Percentiles rank a stretch among this genome's conserved stretches.
These are phyloP conservation scores for Tiliacea citrago DNA, from an alignment of 2,888 invertebrate species.

Conservation along the genomic window DNA sequence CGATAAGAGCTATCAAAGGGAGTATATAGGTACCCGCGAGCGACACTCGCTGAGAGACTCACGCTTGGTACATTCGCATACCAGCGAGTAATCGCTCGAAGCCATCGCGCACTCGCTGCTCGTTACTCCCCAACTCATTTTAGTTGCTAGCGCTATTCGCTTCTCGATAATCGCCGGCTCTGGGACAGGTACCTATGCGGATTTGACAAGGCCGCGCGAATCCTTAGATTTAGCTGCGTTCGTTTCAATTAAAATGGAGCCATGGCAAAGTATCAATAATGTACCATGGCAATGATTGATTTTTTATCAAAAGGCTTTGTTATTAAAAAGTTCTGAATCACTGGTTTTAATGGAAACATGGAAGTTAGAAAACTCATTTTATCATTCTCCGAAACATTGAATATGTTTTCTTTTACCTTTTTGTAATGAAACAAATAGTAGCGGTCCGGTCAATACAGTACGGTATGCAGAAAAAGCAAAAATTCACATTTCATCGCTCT, in stretches of 20 bases:
- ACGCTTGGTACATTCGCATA: too few species aligned
- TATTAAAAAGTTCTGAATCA: not conserved
- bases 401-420: not conserved
- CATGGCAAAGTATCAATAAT: not conserved
- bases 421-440: conserved; percentile 38
- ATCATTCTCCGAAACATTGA: not conserved
- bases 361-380: not conserved
- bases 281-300: not conserved
- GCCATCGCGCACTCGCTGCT: too few species aligned
- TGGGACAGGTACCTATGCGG: too few species aligned
- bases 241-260: not conserved
- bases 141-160: too few species aligned
- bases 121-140: too few species aligned
- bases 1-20: too few species aligned
- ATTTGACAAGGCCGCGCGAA: not conserved
- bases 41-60: too few species aligned
- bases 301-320: not conserved
- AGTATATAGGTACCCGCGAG: too few species aligned
- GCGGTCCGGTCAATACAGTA: conserved; percentile 18
- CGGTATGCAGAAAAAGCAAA: conserved; percentile 45
- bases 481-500: conserved; percentile 53
- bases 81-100: too few species aligned
- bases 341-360: not conserved
- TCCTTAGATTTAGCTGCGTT: not conserved
- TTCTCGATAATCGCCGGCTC: too few species aligned